Percentiles rank a stretch among this genome's conserved stretches.
Conservation (phyloP, 2,113 vertebrate species). For the Saimiri boliviensis region DNA sequence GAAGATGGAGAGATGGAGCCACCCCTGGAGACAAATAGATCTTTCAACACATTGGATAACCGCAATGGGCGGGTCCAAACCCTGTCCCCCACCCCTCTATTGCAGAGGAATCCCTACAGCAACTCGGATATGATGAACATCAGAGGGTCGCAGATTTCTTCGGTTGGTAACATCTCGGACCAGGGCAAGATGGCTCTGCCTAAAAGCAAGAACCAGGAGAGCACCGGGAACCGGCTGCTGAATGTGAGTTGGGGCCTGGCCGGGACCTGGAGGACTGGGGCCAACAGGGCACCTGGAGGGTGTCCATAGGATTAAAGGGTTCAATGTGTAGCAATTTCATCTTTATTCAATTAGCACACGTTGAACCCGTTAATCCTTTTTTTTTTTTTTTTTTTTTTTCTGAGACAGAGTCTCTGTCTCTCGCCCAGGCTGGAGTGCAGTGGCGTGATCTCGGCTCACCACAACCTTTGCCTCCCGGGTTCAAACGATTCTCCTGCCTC, state of each 20-base stretch:
- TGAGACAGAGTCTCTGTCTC: no score
- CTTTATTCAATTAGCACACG: no score
- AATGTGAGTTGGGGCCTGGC: not conserved
- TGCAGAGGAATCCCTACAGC: not conserved
- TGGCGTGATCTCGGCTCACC: no score
- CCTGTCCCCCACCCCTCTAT: rapidly evolving
- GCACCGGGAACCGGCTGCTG: not conserved
- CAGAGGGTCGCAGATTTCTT: rapidly evolving
- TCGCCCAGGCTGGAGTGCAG: no score
- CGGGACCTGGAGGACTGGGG: no score
- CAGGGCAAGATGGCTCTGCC: rapidly evolving
- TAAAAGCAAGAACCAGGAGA: not conserved
- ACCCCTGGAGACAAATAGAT: rapidly evolving
- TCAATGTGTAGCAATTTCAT: no score
- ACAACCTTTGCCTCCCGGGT: no score
- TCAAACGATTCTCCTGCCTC: no score
- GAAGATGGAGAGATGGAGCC: conserved; percentile 42
- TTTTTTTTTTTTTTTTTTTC: no score
- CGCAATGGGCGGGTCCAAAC: not conserved
- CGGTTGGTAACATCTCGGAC: rapidly evolving
- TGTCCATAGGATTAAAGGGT: not conserved
- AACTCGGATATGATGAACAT: rapidly evolving
- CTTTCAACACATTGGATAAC: not conserved
- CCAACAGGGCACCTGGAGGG: not conserved
- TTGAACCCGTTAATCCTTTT: no score